Base-by-base conservation (phyloP, 2,888 invertebrate genomes). In the Hylaea fasciaria region DNA sequence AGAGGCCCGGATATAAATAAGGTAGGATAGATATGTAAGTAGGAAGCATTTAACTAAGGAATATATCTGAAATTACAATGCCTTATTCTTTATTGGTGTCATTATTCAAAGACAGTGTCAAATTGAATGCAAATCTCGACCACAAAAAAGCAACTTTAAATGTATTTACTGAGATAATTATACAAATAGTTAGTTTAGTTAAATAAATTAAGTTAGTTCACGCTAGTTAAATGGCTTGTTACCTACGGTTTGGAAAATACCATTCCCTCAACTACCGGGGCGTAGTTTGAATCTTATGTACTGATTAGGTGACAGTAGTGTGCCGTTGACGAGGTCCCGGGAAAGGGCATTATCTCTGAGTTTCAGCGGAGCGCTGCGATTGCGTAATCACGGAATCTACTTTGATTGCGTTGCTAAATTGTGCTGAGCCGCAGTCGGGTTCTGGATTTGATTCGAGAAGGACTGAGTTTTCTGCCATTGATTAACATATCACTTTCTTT, bases 321-420 rank as follows among this genome's bases (percentile, higher is more conserved):
- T 57, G 77, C 80, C 81, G 80, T 84, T 82, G 82, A 73, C 75
- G 73, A 78, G 81, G 80, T 80, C 80, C 79, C 76, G 73, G 72
- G 64, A 68, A 68, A 62, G 65, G 72, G 76, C 72, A 83, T 85
- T 87, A 87, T 86, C 84, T 85, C 73, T 62, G 75, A 79, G 77
- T 81, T 82, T 80, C 77, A 74, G 77, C 69, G 76, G 73, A 76
- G 73, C 69, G 74, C 69, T 74, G 64, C 62, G 71, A 70, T 69
- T 64, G 78, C 80, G 82, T 80, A 80, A 73, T 77, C 75, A 64
- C 73, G 71, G 78, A 81, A 70, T 62, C 62, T 70, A 55, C 50
- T 63, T 63, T 63, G 62, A 69, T 65, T 60, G 49, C 55, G 56
- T 56, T 54, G 62, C 58, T 61, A 55, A 56, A 64, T 57, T 61